Conservation (phyloP, 2,113 vertebrate genomes). For the Micromys minutus region DNA sequence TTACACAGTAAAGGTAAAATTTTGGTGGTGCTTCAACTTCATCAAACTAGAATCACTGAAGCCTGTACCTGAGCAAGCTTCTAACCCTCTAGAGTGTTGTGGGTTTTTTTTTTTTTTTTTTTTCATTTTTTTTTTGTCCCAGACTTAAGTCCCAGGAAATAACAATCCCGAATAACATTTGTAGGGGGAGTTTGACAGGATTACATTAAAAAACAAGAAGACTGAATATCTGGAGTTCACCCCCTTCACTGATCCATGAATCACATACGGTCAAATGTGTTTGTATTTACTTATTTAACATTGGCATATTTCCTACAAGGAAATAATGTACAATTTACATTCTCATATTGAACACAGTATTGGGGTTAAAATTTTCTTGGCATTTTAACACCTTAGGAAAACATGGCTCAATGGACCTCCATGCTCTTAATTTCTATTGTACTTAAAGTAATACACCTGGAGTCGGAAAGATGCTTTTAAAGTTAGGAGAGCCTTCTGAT, state of each 20-base stretch:
- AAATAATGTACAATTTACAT: neutral
- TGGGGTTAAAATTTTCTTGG: neutral
- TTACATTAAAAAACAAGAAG: neutral
- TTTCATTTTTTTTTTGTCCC: neutral
- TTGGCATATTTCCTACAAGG: neutral
- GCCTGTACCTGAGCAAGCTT: neutral
- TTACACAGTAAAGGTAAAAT: slow-evolving; percentile 54
- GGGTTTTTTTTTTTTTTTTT: neutral
- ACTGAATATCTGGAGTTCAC: neutral
- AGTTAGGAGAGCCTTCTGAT: neutral
- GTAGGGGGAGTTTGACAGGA: neutral
- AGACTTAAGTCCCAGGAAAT: neutral
- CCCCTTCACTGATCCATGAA: neutral
- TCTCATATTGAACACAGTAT: neutral
- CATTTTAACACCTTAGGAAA: neutral
- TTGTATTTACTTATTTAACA: neutral
- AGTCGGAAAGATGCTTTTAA: neutral
- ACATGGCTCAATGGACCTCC: too few relatives aligned
- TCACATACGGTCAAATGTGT: neutral
- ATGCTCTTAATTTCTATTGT: neutral
- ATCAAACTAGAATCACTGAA: accelerated
- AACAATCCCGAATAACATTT: neutral
- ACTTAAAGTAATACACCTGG: neutral
- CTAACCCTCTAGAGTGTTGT: neutral
- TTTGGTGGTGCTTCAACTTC: neutral